phyloP scores from a whole-genome alignment of 1,140 invertebrate species.

The Polypedilum vanderplanki region DNA sequence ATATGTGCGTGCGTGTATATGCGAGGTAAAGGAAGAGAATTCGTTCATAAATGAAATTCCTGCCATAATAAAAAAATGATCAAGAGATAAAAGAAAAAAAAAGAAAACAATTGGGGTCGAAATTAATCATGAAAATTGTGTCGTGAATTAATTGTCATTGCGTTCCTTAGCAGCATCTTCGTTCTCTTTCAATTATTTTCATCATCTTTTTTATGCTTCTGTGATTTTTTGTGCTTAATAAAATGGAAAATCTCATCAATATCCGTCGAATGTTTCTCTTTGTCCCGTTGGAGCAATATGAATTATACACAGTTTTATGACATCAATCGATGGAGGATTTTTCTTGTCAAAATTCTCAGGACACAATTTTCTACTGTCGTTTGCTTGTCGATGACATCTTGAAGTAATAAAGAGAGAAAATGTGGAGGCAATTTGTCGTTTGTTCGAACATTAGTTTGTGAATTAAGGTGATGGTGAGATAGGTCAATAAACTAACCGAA shows the following conservation, averaged over 20 bases:
- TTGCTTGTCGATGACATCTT: too few relatives aligned
- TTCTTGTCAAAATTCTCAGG: not conserved
- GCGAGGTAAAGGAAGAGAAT: too few relatives aligned
- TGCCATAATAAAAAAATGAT: not conserved
- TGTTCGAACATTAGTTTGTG: too few relatives aligned
- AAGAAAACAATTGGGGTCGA: not conserved
- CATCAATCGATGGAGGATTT: not conserved
- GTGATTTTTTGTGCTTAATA: not conserved
- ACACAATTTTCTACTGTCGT: too few relatives aligned
- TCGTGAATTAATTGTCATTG: slow-evolving; percentile 9
- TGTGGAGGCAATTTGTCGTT: too few relatives aligned
- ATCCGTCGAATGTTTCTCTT: not conserved
- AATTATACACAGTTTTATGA: slow-evolving; percentile 3
- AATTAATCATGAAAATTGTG: slow-evolving; percentile 4
- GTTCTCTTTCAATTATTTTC: not conserved
- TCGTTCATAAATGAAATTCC: too few relatives aligned
- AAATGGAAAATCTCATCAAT: slow-evolving; percentile 13
- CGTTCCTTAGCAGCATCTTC: not conserved
- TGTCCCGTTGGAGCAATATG: not conserved
- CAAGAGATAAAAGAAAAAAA: not conserved
- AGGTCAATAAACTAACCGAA: not conserved
- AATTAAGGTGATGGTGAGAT: not conserved
- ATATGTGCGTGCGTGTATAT: too few relatives aligned
- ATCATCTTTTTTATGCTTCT: not conserved
- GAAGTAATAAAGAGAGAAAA: too few relatives aligned